Base-by-base conservation (phyloP, 92 coral and sea anemone genomes). In the Plumapathes pennacea region DNA sequence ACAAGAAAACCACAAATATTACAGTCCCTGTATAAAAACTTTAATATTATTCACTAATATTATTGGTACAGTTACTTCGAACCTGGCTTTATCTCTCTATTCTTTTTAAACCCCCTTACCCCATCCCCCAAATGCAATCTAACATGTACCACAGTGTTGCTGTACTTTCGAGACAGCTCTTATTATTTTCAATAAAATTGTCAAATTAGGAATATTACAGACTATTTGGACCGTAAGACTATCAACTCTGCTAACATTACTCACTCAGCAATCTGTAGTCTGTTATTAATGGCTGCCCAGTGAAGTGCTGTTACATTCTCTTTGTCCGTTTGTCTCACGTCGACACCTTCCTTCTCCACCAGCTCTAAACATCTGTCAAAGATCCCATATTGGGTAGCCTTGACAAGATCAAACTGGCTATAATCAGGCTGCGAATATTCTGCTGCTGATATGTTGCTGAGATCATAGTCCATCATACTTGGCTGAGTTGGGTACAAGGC, bases 281-380 rank as follows among this genome's bases (percentile, higher is more conserved):
- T 84, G 32, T 89, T 89, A 54, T 94, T 94, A 67, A 94, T 94
- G 17, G 98, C 85, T 0, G 94, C 98, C 98, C 98, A 94, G 46
- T 94, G 96, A 13, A 88, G 77, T 0, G 89, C 74, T 0, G 99
- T 88, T 10, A 94, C 95, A 62, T 94, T 88, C 69, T 94, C 99
- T 2, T 59, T 76, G 67, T 94, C 99, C 9, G 90, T 65, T 2
- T 63, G 50, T 14, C 61, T 60, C 0, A 83, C 82, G 74, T 84
- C 91, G 0, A 72, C 81, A 7, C 89, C 90, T 31, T 87, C 96
- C 37, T 84, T 82, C 45, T 88, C 99, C 36, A 94, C 42, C 57
- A 94, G 53, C 30, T 94, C 89, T 28, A 58, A 31, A 12, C 85
- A 77, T 27, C 90, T 88, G 33, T 69, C 85, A 62, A 80, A 27